These are phyloP conservation scores for Phania funesta DNA, from an alignment of 2,888 invertebrate genomes.

Conservation along the genomic window DNA sequence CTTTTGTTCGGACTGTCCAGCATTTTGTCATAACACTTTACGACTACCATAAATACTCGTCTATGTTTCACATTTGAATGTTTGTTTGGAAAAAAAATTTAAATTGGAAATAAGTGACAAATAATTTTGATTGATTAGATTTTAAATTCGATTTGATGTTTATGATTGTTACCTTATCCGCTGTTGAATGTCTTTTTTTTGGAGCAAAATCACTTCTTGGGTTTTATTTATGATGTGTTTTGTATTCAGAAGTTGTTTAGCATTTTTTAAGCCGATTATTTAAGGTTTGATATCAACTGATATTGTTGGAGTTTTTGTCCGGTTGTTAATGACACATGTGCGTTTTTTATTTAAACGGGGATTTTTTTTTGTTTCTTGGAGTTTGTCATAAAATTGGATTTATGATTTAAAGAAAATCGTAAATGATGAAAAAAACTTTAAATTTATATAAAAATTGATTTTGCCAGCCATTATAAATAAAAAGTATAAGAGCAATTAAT, in stretches of 20 bases:
- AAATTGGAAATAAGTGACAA: slow-evolving; percentile 73
- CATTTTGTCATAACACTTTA: slow-evolving; percentile 73
- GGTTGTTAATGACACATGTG: slow-evolving; percentile 35
- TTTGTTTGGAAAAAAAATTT: not conserved
- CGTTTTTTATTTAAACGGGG: too few species aligned
- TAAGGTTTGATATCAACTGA: slow-evolving; percentile 38
- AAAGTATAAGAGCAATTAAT: too few species aligned
- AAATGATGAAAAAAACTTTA: not conserved
- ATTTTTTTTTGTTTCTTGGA: slow-evolving; percentile 9
- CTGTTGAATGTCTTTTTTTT: slow-evolving; percentile 25
- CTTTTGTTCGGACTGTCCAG: slow-evolving; percentile 48
- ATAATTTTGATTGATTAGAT: slow-evolving; percentile 78
- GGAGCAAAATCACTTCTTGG: not conserved
- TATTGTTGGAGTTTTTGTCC: not conserved
- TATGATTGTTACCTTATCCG: slow-evolving; percentile 43
- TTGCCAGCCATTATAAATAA: too few species aligned
- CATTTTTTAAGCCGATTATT: slow-evolving; percentile 65
- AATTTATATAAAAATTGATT: too few species aligned
- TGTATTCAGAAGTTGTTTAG: slow-evolving; percentile 63
- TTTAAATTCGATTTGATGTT: slow-evolving; percentile 56
- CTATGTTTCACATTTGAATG: slow-evolving; percentile 1
- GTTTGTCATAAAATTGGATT: slow-evolving; percentile 50
- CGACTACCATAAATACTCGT: slow-evolving; percentile 63
- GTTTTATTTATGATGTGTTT: slow-evolving; percentile 45
- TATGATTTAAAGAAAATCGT: slow-evolving; percentile 1